Evolutionary conservation across 35 echinoderm and acorn worm genomes (phyloP), one percentile per base, ranked within the genome.

Genomic region (Anneissia japonica): DNA sequence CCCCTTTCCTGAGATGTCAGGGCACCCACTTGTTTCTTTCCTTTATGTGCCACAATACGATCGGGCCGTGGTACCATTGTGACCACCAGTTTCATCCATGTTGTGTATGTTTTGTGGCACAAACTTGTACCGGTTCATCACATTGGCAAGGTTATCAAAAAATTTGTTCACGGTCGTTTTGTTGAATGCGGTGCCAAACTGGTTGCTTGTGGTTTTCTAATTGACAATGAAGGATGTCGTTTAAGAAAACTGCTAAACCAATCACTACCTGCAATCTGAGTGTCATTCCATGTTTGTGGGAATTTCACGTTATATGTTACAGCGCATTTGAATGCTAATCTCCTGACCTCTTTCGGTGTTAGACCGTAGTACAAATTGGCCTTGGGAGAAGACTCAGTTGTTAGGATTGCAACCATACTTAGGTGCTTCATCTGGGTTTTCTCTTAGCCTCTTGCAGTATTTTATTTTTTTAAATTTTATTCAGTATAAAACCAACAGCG

Each of bases 171-270:
- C 32, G 74, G n/a, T 75, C 32, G 74, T 34, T 5, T 75, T 34
- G 32, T 75, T 75, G 23, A 75, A 75, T 30, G n/a, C 32, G 32
- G 74, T 75, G 74, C 74, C 9, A 75, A 75, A 75, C 74, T 75
- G n/a, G 74, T 75, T 75, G 74, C 74, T 75, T 75, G 74, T 75
- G 74, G 74, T 75, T 75, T 75, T 75, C 74, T 43, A 43, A 43
- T 43, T 43, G 40, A 43, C 40, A 43, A 14, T 43, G 35, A 45
- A 40, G 80, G 35, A 45, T 82, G 37, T 38, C 80, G 80, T 19
- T 10, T 37, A 32, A 82, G 32, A 41, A 82, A 82, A 37, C 80
- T 45, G 30, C 36, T 30, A 82, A 82, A 82, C 80, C 80, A 82
- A 38, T 82, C 80, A 37, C n/a, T 38, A 0, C 80, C 80, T 23